Evolutionary conservation across 2,797 vertebrate species (phyloP).

Genomic region (Malurus leucopterus): DNA sequence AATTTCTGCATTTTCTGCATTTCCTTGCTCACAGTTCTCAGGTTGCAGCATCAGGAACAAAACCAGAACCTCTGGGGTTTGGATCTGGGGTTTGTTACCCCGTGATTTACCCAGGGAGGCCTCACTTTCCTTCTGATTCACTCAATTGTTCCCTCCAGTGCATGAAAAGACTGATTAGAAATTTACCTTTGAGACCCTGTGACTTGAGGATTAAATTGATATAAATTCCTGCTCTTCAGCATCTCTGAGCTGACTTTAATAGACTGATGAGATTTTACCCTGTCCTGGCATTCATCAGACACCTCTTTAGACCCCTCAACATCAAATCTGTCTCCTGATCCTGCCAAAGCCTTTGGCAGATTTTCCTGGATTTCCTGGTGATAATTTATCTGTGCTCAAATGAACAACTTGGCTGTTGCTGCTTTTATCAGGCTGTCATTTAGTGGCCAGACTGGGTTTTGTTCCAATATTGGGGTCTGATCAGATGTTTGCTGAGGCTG

Average conservation of each 20-base stretch:
- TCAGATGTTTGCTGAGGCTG: background rate
- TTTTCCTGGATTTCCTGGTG: background rate
- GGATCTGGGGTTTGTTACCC: background rate
- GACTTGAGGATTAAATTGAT: background rate
- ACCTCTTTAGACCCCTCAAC: background rate
- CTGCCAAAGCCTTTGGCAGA: background rate
- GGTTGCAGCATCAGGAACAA: background rate
- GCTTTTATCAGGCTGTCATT: background rate
- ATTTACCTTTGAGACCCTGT: background rate
- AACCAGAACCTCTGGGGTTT: background rate
- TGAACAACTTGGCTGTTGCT: background rate
- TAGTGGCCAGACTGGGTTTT: background rate
- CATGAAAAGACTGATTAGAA: background rate
- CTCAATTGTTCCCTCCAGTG: background rate
- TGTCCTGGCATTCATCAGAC: background rate
- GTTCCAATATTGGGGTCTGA: background rate
- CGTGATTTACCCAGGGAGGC: background rate
- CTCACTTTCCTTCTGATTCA: background rate
- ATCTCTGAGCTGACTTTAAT: background rate
- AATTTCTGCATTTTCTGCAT: rapidly evolving
- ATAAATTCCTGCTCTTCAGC: background rate
- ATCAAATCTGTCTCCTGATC: background rate
- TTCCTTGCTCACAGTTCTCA: background rate
- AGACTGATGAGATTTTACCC: background rate
- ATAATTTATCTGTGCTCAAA: background rate